Conservation (phyloP, 1,140 invertebrate genomes). For the Lordiphosa mommai region DNA sequence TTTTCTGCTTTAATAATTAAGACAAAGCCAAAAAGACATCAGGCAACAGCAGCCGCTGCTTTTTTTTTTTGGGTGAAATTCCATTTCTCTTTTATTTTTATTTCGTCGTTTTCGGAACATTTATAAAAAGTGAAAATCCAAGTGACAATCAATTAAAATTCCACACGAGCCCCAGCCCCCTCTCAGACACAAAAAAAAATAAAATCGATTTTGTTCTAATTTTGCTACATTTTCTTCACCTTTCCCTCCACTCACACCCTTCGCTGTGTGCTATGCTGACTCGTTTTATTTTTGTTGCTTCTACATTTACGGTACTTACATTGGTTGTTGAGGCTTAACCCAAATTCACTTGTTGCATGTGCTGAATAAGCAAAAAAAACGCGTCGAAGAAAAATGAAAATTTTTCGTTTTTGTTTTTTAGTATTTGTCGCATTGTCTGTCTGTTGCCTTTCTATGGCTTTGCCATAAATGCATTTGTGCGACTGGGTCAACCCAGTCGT, state of each 20-base stretch:
- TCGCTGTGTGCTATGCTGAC: too few relatives aligned
- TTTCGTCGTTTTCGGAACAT: conserved; percentile 34
- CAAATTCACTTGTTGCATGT: conserved; percentile 76
- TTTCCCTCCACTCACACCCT: neutral
- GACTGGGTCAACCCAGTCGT: conserved; percentile 42
- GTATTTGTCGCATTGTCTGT: conserved; percentile 16
- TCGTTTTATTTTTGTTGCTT: too few relatives aligned
- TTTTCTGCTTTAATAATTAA: conserved; percentile 65
- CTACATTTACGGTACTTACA: conserved; percentile 53
- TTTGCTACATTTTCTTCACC: conserved; percentile 49
- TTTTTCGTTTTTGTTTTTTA: conserved; percentile 24
- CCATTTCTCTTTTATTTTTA: conserved; percentile 72
- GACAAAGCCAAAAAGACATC: conserved; percentile 50
- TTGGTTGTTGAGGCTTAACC: conserved; percentile 59
- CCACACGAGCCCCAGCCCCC: conserved; percentile 57
- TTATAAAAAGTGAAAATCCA: conserved; percentile 75
- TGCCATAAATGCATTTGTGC: conserved; percentile 51
- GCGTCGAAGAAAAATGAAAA: conserved; percentile 53
- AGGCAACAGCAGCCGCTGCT: too few relatives aligned
- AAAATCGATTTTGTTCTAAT: conserved; percentile 69
- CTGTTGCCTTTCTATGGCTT: conserved; percentile 69
- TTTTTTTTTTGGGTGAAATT: conserved; percentile 78
- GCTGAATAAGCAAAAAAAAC: conserved; percentile 68
- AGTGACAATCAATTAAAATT: conserved; percentile 78
- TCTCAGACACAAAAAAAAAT: conserved; percentile 15